Base-by-base conservation (phyloP, 2,888 invertebrate genomes). In the Neuroscelio doddi region DNA sequence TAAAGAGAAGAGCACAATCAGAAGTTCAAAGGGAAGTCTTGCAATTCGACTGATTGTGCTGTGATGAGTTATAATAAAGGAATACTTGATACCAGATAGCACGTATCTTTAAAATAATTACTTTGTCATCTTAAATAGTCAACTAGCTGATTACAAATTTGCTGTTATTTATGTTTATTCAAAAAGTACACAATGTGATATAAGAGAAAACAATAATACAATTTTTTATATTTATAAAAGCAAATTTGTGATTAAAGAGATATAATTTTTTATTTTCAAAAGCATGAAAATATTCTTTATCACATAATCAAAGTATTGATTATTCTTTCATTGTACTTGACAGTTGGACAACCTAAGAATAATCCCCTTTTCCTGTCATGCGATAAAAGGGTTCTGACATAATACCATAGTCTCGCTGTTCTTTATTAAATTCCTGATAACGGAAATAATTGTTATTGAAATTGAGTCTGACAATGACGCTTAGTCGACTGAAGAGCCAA, bases 401-500 rank as follows among this genome's bases (percentile, higher is more conserved):
- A 32, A 26, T 41, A 41, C 55, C 55, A 34, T 34, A 38, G 10
- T 45, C 46, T 44, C 53, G 46, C 47, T 41, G 64, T 68, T 78
- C 76, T 80, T 79, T 80, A 81, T 80, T 78, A 82, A 80, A 81
- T 80, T 80, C 79, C 78, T 80, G 77, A 80, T 80, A 81, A 81
- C 75, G 77, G 77, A 77, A 77, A 81, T 80, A 79, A 80, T 81
- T 80, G 79, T 80, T 77, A 77, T 78, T 72, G 78, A 76, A 77
- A 78, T 74, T 56, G 58, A 51, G 42, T 38, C 51, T 49, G 59
- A 58, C 46, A 34, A 16, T 59, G 55, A 63, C 58, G 58, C 42
- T 50, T 29, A 34, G 12, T 45, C 36, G 47, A 55, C 45, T 50
- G 58, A 50, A 51, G 42, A 45, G 27, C 41, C 14, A 45, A 3